phyloP scores from a whole-genome alignment of 2,113 vertebrate genomes.

The Rhinolophus ferrumequinum region DNA sequence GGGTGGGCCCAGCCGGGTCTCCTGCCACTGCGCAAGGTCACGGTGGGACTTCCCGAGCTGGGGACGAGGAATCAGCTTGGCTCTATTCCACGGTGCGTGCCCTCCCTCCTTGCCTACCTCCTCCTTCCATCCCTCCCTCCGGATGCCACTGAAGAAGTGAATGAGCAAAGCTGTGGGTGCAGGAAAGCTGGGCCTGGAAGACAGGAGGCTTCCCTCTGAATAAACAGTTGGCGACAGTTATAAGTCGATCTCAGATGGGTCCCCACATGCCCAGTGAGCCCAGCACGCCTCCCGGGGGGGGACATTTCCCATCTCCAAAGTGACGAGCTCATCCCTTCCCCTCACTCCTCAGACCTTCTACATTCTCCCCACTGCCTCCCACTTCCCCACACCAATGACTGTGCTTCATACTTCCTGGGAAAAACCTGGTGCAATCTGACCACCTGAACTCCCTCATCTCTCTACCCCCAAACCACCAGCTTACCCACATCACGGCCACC shows the following conservation, averaged over 20 bases:
- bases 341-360: background rate
- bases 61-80: background rate
- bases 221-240: background rate
- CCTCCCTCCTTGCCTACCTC: background rate
- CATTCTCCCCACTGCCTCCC: background rate
- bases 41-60: background rate
- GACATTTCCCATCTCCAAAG: background rate
- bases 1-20: background rate
- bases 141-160: background rate
- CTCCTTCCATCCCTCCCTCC: background rate
- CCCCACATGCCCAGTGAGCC: background rate
- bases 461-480: background rate
- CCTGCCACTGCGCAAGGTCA: background rate
- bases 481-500: background rate
- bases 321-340: background rate
- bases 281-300: background rate
- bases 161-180: accelerated
- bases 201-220: background rate
- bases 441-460: background rate
- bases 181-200: background rate
- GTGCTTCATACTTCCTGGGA: background rate
- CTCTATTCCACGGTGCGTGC: background rate
- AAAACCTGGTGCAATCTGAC: background rate
- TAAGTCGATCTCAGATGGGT: background rate
- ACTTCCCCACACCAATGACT: too few relatives aligned